Evolutionary conservation across 2,113 vertebrate genomes (phyloP), one percentile per base, ranked within the genome.

Genomic region (Solea senegalensis): DNA sequence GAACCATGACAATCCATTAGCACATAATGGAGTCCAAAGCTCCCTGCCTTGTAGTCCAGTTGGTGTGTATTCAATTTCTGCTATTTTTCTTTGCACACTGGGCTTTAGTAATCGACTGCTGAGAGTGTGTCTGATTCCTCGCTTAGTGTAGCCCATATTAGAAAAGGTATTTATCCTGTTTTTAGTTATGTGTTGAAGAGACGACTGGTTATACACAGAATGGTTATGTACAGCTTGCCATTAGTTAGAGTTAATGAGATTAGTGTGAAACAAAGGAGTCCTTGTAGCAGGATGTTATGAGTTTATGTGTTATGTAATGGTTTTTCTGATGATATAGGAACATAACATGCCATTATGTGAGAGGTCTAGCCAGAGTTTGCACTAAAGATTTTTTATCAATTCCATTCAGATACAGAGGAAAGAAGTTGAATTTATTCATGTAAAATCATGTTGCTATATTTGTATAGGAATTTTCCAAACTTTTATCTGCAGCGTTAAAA

Each of bases 1-100:
- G 72, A 74, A 58, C 68, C 73, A 34, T 78, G 76, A 68, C 62
- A 39, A 63, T 74, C 70, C 59, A 80, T 87, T 80, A 14, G 54
- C 55, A 80, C 53, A 69, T 69, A 80, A 82, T 79, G 74, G 64
- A 2, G 71, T 51, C 13, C 34, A 59, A 55, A 49, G 10, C 9
- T 66, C 50, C 60, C 43, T 11, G 73, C 3, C 1, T 4, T 72
- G 48, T 28, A 28, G 59, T 69, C 60, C 11, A 21, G 26, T 75
- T 58, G n/a, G 26, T 72, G 39, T 74, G 50, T 45, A 27, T 45
- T 78, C 9, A 34, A 16, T 58, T 65, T 76, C 48, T 72, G 21
- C 27, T 2, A 3, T 46, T 64, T 68, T 69, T 8, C 34, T 71
- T 51, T 70, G 10, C 40, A 0, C 44, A 39, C 39, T 63, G 12